Evolutionary conservation across 2,797 vertebrate species (phyloP).

Genomic region (Oceanodroma leucorhoa): DNA sequence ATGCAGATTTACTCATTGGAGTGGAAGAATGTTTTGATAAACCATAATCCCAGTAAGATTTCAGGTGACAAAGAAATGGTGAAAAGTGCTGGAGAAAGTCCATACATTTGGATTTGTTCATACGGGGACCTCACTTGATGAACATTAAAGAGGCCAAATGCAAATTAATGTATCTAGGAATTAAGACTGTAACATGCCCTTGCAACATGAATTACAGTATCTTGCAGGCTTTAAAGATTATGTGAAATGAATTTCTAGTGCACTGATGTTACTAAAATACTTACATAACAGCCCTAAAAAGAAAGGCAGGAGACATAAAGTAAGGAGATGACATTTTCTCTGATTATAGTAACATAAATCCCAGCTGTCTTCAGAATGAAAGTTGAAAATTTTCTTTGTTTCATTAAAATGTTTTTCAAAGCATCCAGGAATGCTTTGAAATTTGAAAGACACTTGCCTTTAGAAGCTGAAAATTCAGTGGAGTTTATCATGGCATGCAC

Average conservation of each 20-base stretch:
- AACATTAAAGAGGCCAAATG: neutral
- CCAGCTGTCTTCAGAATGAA: neutral
- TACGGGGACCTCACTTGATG: neutral
- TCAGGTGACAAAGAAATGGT: neutral
- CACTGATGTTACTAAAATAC: neutral
- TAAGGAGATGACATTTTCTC: neutral
- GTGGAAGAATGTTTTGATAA: neutral
- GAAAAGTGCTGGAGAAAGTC: neutral
- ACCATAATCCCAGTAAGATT: neutral
- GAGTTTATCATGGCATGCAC: neutral
- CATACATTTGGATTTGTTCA: neutral
- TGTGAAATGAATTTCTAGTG: neutral
- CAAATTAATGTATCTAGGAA: neutral
- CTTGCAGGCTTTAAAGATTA: neutral
- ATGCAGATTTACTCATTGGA: neutral
- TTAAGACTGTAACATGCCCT: neutral
- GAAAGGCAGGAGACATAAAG: neutral
- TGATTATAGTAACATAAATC: neutral
- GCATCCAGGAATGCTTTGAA: neutral
- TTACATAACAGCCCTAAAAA: neutral
- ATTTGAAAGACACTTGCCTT: neutral
- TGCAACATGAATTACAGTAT: neutral
- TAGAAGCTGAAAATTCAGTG: neutral
- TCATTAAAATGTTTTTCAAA: neutral
- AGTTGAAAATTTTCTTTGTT: neutral